A percentile compares a stretch with the other conserved stretches of the same genome.
phyloP scores from a whole-genome alignment of 1,140 invertebrate genomes.

The Drosophila sp. region DNA sequence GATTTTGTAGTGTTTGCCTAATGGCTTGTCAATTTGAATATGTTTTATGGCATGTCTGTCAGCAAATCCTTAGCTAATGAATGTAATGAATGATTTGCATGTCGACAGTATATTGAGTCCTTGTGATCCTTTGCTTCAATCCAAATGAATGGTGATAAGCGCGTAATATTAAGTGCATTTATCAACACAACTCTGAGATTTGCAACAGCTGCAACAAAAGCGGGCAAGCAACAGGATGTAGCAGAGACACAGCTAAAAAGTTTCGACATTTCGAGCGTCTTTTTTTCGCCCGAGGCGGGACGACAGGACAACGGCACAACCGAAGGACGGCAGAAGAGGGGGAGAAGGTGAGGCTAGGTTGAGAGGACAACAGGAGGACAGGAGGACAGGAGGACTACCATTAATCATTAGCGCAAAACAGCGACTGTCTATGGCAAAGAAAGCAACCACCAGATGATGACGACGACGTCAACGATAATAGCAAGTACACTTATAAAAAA shows the following conservation, averaged over 20 bases:
- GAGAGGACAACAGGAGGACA: slow-evolving; percentile 18
- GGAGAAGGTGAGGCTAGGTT: too few species aligned
- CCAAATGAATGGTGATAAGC: slow-evolving; percentile 8
- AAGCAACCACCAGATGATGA: slow-evolving; percentile 42
- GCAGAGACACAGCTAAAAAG: slow-evolving; percentile 33
- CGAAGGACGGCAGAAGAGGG: too few species aligned
- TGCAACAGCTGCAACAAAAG: slow-evolving; percentile 67
- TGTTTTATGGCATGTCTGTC: slow-evolving; percentile 35
- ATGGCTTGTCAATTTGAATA: slow-evolving; percentile 67
- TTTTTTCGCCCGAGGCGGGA: slow-evolving; percentile 46
- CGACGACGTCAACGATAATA: neutral
- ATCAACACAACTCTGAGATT: slow-evolving; percentile 76
- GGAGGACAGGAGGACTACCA: slow-evolving; percentile 58
- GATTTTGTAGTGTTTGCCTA: neutral
- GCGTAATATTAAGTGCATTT: slow-evolving; percentile 63
- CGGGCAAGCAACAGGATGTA: slow-evolving; percentile 5
- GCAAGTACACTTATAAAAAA: too few species aligned
- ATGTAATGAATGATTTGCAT: slow-evolving; percentile 49
- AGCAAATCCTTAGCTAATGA: slow-evolving; percentile 41
- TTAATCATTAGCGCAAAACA: slow-evolving; percentile 79
- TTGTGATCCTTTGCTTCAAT: slow-evolving; percentile 10
- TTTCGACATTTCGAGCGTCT: slow-evolving; percentile 63
- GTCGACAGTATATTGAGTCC: slow-evolving; percentile 33
- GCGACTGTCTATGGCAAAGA: slow-evolving; percentile 48
- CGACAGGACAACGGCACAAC: neutral